These are phyloP conservation scores for Dryomyza anilis DNA, from an alignment of 2,888 invertebrate genomes.

Conservation along the genomic window DNA sequence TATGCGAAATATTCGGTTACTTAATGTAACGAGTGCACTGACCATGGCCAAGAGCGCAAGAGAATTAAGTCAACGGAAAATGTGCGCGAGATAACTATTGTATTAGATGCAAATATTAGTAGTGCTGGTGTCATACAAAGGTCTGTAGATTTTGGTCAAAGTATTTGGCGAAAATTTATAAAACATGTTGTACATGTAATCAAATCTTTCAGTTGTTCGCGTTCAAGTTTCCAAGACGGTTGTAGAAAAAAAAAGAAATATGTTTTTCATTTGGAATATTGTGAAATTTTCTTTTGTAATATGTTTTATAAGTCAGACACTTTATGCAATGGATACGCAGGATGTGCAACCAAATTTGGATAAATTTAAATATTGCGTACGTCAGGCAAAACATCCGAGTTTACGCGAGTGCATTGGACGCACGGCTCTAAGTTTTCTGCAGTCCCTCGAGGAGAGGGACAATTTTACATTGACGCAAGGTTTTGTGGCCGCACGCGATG, in stretches of 20 bases:
- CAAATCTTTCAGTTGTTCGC: conserved; percentile 13
- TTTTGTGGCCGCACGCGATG: conserved; percentile 69
- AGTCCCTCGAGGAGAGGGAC: conserved; percentile 70
- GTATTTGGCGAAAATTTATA: background rate
- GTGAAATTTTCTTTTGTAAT: background rate
- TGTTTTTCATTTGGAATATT: background rate
- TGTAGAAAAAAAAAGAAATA: background rate
- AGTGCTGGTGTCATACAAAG: too few relatives aligned
- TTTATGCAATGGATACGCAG: conserved; percentile 32
- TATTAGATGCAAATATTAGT: background rate
- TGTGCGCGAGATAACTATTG: too few relatives aligned
- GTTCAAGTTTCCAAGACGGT: background rate
- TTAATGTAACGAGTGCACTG: conserved; percentile 47
- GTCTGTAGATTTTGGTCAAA: background rate
- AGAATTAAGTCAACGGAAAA: background rate
- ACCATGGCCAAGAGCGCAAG: conserved; percentile 50
- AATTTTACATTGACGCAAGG: conserved; percentile 71
- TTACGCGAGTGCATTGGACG: conserved; percentile 72
- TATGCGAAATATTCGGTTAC: background rate
- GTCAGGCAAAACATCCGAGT: conserved; percentile 60
- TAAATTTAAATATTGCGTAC: conserved; percentile 61
- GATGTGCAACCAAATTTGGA: conserved; percentile 38
- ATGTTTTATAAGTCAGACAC: background rate
- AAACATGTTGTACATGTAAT: background rate
- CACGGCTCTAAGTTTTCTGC: conserved; percentile 70